These are phyloP conservation scores for Melierax canorus DNA, from an alignment of 2,113 vertebrate genomes.

Conservation along the genomic window DNA sequence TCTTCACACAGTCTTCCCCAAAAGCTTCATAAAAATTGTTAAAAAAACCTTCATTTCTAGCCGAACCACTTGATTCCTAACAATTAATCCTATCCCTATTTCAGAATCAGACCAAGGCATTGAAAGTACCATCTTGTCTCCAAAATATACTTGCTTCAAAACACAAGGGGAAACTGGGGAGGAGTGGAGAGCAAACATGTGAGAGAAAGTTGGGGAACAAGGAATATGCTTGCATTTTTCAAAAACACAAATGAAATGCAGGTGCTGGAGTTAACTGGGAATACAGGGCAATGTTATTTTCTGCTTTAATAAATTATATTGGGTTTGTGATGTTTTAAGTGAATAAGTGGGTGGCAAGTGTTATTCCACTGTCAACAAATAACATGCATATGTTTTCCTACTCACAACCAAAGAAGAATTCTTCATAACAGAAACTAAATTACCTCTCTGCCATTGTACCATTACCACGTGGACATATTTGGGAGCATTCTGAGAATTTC, in stretches of 20 bases:
- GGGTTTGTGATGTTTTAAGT: neutral
- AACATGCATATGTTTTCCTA: neutral
- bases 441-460: neutral
- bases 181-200: rapidly evolving
- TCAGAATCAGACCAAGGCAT: neutral
- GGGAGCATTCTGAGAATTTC: neutral
- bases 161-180: neutral
- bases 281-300: neutral
- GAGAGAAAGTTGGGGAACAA: rapidly evolving
- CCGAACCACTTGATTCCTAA: neutral
- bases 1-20: neutral
- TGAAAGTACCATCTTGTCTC: neutral
- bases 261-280: neutral
- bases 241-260: neutral
- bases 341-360: neutral
- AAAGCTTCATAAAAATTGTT: neutral
- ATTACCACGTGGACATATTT: neutral
- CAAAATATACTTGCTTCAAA: neutral
- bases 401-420: neutral
- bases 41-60: neutral
- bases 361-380: neutral
- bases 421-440: neutral
- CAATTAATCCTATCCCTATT: neutral
- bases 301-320: neutral
- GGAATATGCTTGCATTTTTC: neutral